Conservation (phyloP, 2,797 vertebrate genomes). For the Girardinus metallicus region DNA sequence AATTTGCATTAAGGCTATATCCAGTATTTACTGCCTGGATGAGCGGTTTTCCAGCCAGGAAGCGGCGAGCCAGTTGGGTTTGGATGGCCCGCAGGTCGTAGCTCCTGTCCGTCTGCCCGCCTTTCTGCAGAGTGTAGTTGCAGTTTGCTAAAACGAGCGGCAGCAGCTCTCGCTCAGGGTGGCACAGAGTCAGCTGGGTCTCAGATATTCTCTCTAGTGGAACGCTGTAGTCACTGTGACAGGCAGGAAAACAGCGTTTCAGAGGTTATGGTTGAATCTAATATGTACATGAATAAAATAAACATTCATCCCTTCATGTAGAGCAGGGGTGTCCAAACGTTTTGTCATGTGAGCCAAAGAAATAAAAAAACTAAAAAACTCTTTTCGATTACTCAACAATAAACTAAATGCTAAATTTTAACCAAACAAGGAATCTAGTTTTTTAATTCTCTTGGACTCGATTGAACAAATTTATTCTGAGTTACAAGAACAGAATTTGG, state of each 20-base stretch:
- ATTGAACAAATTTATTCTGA: no score
- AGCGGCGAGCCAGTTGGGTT: conserved; percentile 69
- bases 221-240: conserved; percentile 70
- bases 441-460: no score
- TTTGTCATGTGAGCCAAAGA: no score
- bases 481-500: no score
- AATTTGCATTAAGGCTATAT: background rate
- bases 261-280: no score
- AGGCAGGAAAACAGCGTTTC: background rate
- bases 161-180: conserved; percentile 79
- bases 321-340: background rate
- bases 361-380: no score
- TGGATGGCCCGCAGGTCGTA: conserved; percentile 72
- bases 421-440: no score
- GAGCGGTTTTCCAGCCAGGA: conserved; percentile 78
- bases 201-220: conserved; percentile 69
- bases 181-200: conserved; percentile 77
- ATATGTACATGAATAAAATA: background rate
- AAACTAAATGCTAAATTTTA: no score
- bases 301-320: background rate
- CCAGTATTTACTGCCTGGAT: conserved; percentile 65
- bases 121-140: conserved; percentile 78
- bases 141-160: conserved; percentile 80
- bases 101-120: conserved; percentile 62
- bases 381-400: no score